Base-by-base conservation (phyloP, 2,113 vertebrate genomes). In the Calidris pugnax region DNA sequence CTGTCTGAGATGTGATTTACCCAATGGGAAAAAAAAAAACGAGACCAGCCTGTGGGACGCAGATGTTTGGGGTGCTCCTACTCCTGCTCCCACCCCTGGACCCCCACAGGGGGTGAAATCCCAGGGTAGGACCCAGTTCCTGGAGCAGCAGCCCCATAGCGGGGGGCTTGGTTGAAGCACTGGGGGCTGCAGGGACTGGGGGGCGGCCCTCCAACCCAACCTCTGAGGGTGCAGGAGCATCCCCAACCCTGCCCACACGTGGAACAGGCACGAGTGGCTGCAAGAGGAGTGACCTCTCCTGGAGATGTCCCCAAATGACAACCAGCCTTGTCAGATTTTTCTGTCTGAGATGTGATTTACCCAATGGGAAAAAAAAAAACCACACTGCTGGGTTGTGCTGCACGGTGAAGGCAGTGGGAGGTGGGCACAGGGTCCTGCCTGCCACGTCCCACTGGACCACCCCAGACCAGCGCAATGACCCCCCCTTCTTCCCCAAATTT, bases 281-380 rank as follows among this genome's bases (percentile, higher is more conserved):
- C 90, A 89, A 20, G 39, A 95, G 96, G 43, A 91, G 88, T 85
- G 96, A 94, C 90, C 56, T 89, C 96, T 96, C 82, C 96, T 95
- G 95, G 88, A 79, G 71, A 80, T 17, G 48, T 87, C 67, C 75
- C 35, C 67, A 7, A 64, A 92, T 12, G 82, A 72, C 96, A 96
- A 76, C 74, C 59, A 50, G 2, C 12, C 7, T 35, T 9, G 8
- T 13, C 47, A 2, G 5, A 7, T 2, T 35, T 19, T 23, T 56
- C 22, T 16, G 50, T 9, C 45, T 1, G 15, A 15, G 15, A 4
- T 4, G 4, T 56, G 28, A 17, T 41, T 69, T n/a, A 41, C 28
- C 14, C 0, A 0, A 11, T 8, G n/a, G 43, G 19, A 33, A 66
- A 75, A 30, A 66, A 75, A 30, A 33, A 16, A 30, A 20, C 10